Evolutionary conservation across 2,113 vertebrate species (phyloP).

Genomic region (Hyla sarda): DNA sequence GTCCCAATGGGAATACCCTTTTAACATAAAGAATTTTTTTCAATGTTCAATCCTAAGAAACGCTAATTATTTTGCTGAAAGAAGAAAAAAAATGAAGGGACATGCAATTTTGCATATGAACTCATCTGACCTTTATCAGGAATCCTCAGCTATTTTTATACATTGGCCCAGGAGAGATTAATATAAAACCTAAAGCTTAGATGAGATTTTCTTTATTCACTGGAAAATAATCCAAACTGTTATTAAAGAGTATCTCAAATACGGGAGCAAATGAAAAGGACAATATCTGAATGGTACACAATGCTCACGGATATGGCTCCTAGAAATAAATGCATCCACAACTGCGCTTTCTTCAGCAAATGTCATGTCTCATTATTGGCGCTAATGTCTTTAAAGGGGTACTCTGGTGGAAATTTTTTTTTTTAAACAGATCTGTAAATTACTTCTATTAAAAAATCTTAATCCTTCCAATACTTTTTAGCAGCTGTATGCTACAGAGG

Average conservation of each 20-base stretch:
- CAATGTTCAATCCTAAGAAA: background rate
- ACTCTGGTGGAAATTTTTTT: too few species aligned
- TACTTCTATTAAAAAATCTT: too few species aligned
- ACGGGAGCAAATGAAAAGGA: background rate
- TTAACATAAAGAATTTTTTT: too few species aligned
- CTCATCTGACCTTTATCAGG: slow-evolving; percentile 34
- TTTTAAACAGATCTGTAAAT: too few species aligned
- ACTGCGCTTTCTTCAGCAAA: background rate
- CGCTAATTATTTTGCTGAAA: background rate
- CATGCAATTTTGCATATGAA: slow-evolving; percentile 1
- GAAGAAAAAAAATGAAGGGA: background rate
- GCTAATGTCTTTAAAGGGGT: background rate
- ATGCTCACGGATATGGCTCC: background rate
- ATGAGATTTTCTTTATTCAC: slow-evolving; percentile 46
- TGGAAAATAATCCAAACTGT: slow-evolving; percentile 47
- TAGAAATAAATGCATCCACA: background rate
- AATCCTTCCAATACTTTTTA: too few species aligned
- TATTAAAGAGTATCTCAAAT: slow-evolving; percentile 51
- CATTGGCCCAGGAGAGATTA: slow-evolving; percentile 32
- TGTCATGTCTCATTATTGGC: background rate
- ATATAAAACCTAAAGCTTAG: slow-evolving; percentile 50
- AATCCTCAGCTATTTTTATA: slow-evolving; percentile 49
- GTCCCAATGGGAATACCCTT: too few species aligned
- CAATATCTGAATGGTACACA: background rate
- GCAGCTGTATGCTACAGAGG: too few species aligned